Base-by-base conservation (phyloP, 2,113 vertebrate genomes). In the Capreolus pygargus region DNA sequence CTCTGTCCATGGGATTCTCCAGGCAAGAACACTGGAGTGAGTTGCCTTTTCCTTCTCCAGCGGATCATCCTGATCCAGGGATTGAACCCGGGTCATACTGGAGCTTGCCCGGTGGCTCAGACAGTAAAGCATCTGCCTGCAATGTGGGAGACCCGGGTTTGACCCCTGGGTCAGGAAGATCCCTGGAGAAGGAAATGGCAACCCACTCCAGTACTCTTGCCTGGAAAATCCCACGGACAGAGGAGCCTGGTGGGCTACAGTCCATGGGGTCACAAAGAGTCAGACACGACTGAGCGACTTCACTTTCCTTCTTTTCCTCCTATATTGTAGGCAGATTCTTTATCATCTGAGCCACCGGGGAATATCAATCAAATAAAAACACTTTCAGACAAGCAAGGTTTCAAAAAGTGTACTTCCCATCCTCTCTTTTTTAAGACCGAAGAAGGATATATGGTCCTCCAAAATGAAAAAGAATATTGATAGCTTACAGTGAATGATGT, bases 21-120 rank as follows among this genome's bases (percentile, higher is more conserved):
- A 70, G 67, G 67, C 67, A 39, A 39, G 67, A 70, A 70, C 10
- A 70, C 10, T 36, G n/a, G 67, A 39, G n/a, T 23, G n/a, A 39
- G 5, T 23, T 70, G 67, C 67, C 67, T 6, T 70, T 12, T 70
- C n/a, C 67, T 70, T 39, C n/a, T 39, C 19, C 67, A 39, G n/a
- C 0, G 10, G n/a, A 70, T 23, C 19, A 12, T 70, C 67, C 67
- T 0, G 0, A 70, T 6, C 19, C n/a, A 70, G n/a, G n/a, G n/a
- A 23, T 70, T 6, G 17, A 70, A 23, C n/a, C n/a, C 0, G 0
- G 17, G n/a, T 70, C 64, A 36, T 36, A 70, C 17, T 36, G 64
- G 67, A 70, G n/a, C 67, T 70, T 39, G 19, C 19, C n/a, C 12
- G n/a, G 67, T 23, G n/a, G 67, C 19, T 39, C 9, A 39, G n/a